phyloP scores from a whole-genome alignment of 2,113 vertebrate genomes.

The Oryzias curvinotus region DNA sequence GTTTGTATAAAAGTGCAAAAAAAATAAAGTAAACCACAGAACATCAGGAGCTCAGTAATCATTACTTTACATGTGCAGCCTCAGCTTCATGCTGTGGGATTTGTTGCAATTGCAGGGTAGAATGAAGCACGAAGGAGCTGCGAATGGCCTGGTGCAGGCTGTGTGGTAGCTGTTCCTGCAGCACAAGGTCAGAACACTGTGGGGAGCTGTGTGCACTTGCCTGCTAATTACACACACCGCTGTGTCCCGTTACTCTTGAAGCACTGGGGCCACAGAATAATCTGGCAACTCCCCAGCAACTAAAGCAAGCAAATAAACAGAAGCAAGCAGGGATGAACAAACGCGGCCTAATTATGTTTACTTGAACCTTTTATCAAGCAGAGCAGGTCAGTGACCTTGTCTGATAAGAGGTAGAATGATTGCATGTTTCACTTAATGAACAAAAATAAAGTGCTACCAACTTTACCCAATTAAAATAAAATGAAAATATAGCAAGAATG shows the following conservation, averaged over 20 bases:
- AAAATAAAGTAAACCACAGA: no score
- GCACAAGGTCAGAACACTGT: conserved; percentile 70
- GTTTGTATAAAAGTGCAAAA: no score
- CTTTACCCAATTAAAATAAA: conserved; percentile 40
- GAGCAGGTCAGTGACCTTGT: conserved; percentile 39
- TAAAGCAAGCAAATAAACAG: conserved; percentile 60
- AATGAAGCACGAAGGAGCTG: conserved; percentile 20
- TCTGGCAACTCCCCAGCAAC: conserved; percentile 71
- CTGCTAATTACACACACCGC: conserved; percentile 77
- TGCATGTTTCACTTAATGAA: conserved; percentile 30
- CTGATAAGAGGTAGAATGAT: conserved; percentile 36
- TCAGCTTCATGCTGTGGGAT: conserved; percentile 48
- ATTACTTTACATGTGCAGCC: conserved; percentile 29
- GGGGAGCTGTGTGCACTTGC: conserved; percentile 73
- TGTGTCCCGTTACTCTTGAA: conserved; percentile 61
- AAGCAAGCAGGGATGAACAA: conserved; percentile 48
- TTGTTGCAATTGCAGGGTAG: conserved; percentile 34
- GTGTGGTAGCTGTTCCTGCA: conserved; percentile 50
- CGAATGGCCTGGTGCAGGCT: conserved; percentile 32
- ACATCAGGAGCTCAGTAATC: no score
- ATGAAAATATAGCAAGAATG: conserved; percentile 16
- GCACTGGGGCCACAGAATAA: conserved; percentile 63
- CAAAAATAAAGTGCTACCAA: conserved; percentile 21
- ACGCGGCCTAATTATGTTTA: conserved; percentile 68
- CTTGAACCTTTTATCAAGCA: conserved; percentile 54